Conservation (phyloP, 2,888 invertebrate genomes). For the Sarcophaga caerulescens region DNA sequence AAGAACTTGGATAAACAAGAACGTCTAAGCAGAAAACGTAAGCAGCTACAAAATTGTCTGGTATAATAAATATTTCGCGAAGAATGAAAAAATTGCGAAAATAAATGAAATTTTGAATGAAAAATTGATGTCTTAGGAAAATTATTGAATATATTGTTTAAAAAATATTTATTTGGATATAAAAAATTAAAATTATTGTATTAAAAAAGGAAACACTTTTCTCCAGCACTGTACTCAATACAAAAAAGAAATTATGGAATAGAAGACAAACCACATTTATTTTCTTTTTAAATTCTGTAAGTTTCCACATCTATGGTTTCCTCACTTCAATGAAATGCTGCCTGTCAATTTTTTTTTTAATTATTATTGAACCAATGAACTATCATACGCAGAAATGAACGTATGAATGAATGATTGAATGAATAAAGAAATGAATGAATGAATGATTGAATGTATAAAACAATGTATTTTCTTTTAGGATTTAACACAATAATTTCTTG, state of each 20-base stretch:
- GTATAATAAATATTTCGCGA: no score
- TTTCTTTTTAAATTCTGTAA: constrained; percentile 5
- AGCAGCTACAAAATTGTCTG: no score
- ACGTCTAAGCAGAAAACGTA: no score
- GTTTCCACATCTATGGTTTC: constrained; percentile 55
- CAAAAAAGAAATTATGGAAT: not conserved
- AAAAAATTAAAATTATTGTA: no score
- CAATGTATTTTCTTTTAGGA: not conserved
- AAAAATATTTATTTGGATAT: no score
- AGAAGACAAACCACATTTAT: constrained; percentile 5
- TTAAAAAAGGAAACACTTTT: not conserved
- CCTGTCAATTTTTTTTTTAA: not conserved
- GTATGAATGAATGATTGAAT: constrained; percentile 34
- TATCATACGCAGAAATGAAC: constrained; percentile 1
- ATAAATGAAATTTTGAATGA: no score
- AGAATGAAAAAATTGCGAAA: no score
- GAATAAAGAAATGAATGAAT: constrained; percentile 1
- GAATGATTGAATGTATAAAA: constrained; percentile 34
- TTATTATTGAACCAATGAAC: constrained; percentile 26
- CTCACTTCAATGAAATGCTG: constrained; percentile 40
- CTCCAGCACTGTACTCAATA: not conserved
- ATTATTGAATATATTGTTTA: no score
- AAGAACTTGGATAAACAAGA: no score
- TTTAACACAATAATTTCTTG: constrained; percentile 51
- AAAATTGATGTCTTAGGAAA: no score